These are phyloP conservation scores for Sphaeridia pumilis DNA, from an alignment of 2,888 invertebrate genomes.

Conservation along the genomic window DNA sequence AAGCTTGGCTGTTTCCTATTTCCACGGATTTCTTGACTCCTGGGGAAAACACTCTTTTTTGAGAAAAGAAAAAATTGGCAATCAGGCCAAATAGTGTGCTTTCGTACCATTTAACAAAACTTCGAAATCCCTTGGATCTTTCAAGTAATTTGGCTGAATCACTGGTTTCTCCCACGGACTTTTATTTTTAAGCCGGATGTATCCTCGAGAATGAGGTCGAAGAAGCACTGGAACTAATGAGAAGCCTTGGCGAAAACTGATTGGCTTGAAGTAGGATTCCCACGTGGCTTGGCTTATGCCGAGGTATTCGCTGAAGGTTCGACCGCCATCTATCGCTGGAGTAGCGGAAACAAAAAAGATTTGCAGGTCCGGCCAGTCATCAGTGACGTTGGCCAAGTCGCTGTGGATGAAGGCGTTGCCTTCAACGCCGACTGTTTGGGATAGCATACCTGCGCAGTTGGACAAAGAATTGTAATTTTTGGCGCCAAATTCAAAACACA, in stretches of 20 bases:
- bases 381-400: constrained; percentile 17
- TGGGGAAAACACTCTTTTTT: constrained; percentile 17
- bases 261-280: constrained; percentile 28
- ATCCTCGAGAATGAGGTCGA: constrained; percentile 71
- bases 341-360: constrained; percentile 27
- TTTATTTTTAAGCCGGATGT: constrained; percentile 63
- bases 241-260: constrained; percentile 24
- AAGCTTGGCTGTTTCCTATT: constrained; percentile 62
- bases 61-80: neutral
- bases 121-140: constrained; percentile 65
- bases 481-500: no score
- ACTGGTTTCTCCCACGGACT: constrained; percentile 80
- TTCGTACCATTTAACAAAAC: constrained; percentile 52
- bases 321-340: constrained; percentile 27
- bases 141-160: constrained; percentile 84
- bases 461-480: neutral
- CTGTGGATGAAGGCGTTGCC: constrained; percentile 28
- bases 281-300: constrained; percentile 27
- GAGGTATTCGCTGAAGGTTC: constrained; percentile 25
- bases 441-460: neutral
- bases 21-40: constrained; percentile 74
- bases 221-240: constrained; percentile 72
- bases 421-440: constrained; percentile 22
- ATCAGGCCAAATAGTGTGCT: neutral
- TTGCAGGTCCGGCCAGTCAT: constrained; percentile 29